Evolutionary conservation across 1,140 invertebrate genomes (phyloP).

Genomic region (Caerostris darwini): DNA sequence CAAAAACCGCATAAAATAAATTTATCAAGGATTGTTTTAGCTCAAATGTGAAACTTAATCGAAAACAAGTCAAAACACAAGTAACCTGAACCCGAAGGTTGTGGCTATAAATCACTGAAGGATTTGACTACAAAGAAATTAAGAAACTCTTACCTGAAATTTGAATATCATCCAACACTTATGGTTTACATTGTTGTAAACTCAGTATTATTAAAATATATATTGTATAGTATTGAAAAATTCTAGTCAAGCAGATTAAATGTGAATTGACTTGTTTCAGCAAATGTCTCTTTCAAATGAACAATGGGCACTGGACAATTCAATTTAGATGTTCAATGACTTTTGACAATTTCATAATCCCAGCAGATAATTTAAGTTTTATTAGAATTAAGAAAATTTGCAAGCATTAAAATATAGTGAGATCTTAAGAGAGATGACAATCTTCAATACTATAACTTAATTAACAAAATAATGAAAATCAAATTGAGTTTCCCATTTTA

Average conservation of each 20-base stretch:
- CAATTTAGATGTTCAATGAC: no score
- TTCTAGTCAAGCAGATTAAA: not conserved
- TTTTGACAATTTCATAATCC: no score
- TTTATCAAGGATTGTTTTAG: not conserved
- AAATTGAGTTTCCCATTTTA: no score
- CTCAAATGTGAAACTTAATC: not conserved
- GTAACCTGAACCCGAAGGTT: not conserved
- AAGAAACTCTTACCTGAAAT: not conserved
- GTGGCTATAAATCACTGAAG: not conserved
- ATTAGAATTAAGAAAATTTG: no score
- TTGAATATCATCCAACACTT: not conserved
- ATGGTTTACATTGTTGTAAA: not conserved
- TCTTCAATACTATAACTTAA: no score
- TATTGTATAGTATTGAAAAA: not conserved
- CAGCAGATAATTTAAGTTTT: no score
- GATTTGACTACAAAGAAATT: not conserved
- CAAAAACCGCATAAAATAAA: not conserved
- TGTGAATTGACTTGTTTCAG: not conserved
- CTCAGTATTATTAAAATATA: not conserved
- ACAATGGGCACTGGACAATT: not conserved
- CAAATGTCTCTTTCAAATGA: not conserved
- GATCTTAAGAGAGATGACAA: no score
- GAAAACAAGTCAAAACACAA: not conserved
- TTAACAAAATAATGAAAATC: no score
- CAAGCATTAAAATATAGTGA: no score